phyloP scores from a whole-genome alignment of 2,113 vertebrate genomes.

The Xiphophorus maculatus region DNA sequence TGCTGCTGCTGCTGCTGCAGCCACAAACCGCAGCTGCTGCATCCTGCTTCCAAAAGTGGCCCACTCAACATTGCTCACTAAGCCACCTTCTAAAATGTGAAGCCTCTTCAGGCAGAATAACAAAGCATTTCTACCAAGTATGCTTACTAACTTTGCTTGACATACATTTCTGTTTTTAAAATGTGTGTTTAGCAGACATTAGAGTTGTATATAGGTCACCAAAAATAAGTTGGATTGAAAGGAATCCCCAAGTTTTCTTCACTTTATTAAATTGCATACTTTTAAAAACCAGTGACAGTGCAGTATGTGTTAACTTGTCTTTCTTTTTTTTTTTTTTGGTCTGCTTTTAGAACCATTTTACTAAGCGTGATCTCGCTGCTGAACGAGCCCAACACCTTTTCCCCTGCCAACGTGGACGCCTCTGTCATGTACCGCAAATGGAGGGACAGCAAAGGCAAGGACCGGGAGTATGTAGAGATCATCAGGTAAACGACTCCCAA shows the following conservation, averaged over 20 bases:
- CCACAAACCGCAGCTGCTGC: not conserved
- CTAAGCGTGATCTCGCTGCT: constrained; percentile 82
- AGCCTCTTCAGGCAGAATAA: not conserved
- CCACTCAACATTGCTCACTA: not conserved
- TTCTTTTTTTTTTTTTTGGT: not conserved
- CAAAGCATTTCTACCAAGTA: not conserved
- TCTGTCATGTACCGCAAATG: constrained; percentile 85
- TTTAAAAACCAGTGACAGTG: not conserved
- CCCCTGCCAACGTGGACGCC: constrained; percentile 82
- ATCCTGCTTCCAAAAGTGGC: not conserved
- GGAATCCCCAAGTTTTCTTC: not conserved
- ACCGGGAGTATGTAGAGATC: constrained; percentile 82
- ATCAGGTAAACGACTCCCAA: constrained; percentile 68
- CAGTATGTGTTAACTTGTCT: not conserved
- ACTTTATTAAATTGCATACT: not conserved
- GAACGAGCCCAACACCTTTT: constrained; percentile 84
- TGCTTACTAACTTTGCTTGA: not conserved
- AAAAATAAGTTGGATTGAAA: not conserved
- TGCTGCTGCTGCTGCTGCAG: not conserved
- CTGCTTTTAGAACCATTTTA: constrained; percentile 77
- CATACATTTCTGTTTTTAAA: not conserved
- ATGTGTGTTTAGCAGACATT: not conserved
- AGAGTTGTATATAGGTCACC: not conserved
- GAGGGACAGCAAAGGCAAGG: constrained; percentile 84
- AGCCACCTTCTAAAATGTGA: not conserved